Percentiles rank a stretch among this genome's conserved stretches.
These are phyloP conservation scores for Xenus cinereus DNA, from an alignment of 2,113 vertebrate species.

Conservation along the genomic window DNA sequence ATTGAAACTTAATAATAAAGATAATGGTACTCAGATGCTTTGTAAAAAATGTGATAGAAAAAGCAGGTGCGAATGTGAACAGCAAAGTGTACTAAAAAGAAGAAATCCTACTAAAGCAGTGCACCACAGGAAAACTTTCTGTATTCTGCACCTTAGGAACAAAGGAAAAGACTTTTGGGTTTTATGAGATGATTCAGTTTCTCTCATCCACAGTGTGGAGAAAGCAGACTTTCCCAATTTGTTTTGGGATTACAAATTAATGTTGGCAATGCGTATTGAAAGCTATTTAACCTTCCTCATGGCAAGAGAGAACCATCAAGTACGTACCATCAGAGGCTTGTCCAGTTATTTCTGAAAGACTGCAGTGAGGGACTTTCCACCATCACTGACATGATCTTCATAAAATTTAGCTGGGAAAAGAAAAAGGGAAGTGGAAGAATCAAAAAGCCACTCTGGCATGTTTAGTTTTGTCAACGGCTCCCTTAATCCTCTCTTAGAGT, in stretches of 20 bases:
- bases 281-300: neutral
- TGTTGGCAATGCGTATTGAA: neutral
- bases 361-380: neutral
- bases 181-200: neutral
- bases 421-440: neutral
- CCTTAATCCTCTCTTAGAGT: fast-evolving
- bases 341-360: neutral
- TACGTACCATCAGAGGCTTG: neutral
- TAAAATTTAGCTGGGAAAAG: neutral
- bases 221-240: neutral
- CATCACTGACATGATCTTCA: neutral
- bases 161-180: neutral
- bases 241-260: neutral
- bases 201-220: neutral
- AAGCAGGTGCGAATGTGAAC: neutral
- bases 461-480: neutral
- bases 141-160: neutral
- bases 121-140: neutral
- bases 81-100: neutral
- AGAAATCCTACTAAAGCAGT: neutral
- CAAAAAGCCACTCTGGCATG: neutral
- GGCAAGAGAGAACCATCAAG: neutral
- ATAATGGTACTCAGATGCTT: neutral
- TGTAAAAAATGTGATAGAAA: neutral
- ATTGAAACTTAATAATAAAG: neutral